Base-by-base conservation (phyloP, 2,888 invertebrate genomes). In the Hecatera dysodea region DNA sequence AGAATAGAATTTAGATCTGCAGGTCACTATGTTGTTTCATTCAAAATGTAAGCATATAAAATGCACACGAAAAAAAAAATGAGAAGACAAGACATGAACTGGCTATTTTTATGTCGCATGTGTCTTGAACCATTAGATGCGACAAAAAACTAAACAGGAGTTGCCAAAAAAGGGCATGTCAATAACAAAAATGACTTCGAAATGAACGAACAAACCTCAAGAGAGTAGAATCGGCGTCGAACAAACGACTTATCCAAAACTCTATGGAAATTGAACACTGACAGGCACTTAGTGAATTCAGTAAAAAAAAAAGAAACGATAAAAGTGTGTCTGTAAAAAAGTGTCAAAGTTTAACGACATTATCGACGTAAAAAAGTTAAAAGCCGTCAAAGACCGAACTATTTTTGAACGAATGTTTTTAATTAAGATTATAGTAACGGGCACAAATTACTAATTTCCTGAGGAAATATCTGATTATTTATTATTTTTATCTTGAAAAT, bases 391-490 rank as follows among this genome's bases (percentile, higher is more conserved):
- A 86, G 84, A 72, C 29, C 53, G 27, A 71, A 74, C 85, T 90
- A 89, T 90, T 89, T 87, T 65, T 24, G 86, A 67, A 70, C 57
- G 90, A 88, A 72, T 95, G 95, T 92, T 93, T 94, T 90, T 79
- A 93, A 95, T 95, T 95, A 94, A 89, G 87, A 87, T 88, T 80
- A 90, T 89, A 87, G 85, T 89, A 87, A 78, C 80, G 72, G 67
- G 85, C 88, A 93, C 93, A 93, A 94, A 94, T 94, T 92, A 89
- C 84, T 88, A 77, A 89, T 93, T 90, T 95, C 95, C 95, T 94
- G 86, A 94, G 95, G 95, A 95, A 90, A 91, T 88, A 88, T 86
- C 89, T 88, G 88, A 91, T 93, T 91, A 90, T 83, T 80, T 72
- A 86, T 85, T 85, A 90, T 90, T 87, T 88, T 90, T 90, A 89